A percentile compares a stretch with the other conserved stretches of the same genome.
Conservation (phyloP, 2,888 invertebrate genomes). For the Stenchaetothrips biformis region DNA sequence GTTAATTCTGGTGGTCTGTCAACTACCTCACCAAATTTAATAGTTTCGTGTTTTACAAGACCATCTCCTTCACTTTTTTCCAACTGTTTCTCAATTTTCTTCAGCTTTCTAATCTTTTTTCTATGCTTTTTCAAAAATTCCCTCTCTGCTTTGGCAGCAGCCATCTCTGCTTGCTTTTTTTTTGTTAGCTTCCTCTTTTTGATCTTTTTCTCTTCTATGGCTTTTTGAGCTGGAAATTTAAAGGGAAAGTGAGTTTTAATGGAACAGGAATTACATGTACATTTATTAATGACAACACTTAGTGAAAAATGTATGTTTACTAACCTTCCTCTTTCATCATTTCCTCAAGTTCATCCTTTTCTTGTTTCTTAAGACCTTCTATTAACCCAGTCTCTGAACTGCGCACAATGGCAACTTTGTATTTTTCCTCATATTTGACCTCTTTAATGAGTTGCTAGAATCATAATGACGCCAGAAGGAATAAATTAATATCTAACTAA, state of each 20-base stretch:
- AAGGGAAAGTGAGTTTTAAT: not conserved
- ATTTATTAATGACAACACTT: not conserved
- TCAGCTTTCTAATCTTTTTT: not conserved
- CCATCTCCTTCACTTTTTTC: not conserved
- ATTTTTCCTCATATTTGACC: not conserved
- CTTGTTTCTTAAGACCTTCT: not conserved
- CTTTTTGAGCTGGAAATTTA: not conserved
- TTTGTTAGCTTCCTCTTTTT: not conserved
- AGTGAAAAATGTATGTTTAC: not conserved
- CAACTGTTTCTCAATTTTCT: not conserved
- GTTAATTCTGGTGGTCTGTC: not conserved
- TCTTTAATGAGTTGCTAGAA: not conserved
- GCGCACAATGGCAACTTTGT: not conserved
- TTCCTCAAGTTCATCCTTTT: not conserved
- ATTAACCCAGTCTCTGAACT: not conserved
- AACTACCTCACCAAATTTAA: constrained; percentile 6
- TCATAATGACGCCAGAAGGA: not conserved
- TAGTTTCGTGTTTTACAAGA: not conserved
- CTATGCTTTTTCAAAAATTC: not conserved
- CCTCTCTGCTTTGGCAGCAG: not conserved
- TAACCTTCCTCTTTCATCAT: not conserved
- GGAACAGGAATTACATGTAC: not conserved
- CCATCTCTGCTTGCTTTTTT: not conserved
- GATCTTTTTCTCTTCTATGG: not conserved
- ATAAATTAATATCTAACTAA: not conserved